phyloP scores from a whole-genome alignment of 2,888 invertebrate genomes.

The Latrodectus elegans region DNA sequence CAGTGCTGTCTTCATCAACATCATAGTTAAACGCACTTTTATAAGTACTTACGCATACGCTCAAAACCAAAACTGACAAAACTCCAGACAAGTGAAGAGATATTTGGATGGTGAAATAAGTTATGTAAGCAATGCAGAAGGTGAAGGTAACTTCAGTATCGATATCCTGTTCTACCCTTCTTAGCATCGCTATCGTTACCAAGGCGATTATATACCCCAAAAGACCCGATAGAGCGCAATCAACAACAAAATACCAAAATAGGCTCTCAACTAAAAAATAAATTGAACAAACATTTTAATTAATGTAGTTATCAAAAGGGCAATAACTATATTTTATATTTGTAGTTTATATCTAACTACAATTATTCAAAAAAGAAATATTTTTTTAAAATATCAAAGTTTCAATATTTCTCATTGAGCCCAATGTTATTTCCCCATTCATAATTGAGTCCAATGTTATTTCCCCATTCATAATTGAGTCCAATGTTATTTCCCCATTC shows the following conservation, averaged over 20 bases:
- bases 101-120: constrained; percentile 73
- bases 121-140: constrained; percentile 76
- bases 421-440: no score
- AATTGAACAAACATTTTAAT: no score
- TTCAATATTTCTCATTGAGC: no score
- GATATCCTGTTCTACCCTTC: constrained; percentile 76
- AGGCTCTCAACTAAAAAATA: constrained; percentile 51
- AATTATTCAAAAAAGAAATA: no score
- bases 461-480: no score
- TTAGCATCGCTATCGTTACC: constrained; percentile 74
- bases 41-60: constrained; percentile 74
- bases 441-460: no score
- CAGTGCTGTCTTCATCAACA: constrained; percentile 73
- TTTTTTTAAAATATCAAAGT: no score
- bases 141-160: constrained; percentile 76
- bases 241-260: constrained; percentile 72
- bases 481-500: no score
- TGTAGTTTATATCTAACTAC: no score
- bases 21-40: constrained; percentile 76
- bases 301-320: no score
- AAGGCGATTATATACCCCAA: constrained; percentile 76
- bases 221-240: constrained; percentile 74
- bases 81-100: constrained; percentile 75
- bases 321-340: no score
- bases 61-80: constrained; percentile 76